These are phyloP conservation scores for Sitta carolinensis DNA, from an alignment of 2,797 vertebrate species.

Conservation along the genomic window DNA sequence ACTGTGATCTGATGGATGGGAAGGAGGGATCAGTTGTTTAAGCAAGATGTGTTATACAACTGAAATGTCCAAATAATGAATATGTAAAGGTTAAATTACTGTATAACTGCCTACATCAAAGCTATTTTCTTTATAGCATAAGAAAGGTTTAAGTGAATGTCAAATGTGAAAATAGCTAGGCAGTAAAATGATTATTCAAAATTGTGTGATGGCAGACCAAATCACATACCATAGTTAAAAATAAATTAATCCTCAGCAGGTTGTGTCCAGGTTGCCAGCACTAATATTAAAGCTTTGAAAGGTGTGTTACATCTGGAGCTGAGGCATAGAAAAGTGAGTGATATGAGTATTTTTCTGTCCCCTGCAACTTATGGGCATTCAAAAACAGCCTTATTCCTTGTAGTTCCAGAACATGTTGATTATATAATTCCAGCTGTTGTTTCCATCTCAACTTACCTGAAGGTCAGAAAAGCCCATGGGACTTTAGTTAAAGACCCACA, in stretches of 20 bases:
- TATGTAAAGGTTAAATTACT: slow-evolving; percentile 10
- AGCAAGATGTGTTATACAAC: not conserved
- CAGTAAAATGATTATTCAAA: slow-evolving; percentile 45
- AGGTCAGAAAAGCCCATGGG: not conserved
- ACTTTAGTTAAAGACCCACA: not conserved
- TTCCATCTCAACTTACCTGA: not conserved
- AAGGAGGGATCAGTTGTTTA: slow-evolving; percentile 13
- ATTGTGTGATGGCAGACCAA: slow-evolving; percentile 22
- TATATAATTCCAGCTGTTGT: not conserved
- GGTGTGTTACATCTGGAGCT: not conserved
- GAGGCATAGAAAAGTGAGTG: not conserved
- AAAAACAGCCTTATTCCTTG: not conserved
- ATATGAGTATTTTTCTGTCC: not conserved
- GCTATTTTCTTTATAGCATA: slow-evolving; percentile 11
- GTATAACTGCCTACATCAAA: slow-evolving; percentile 38
- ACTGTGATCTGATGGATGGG: slow-evolving; percentile 23
- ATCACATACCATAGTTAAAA: not conserved
- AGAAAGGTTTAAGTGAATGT: slow-evolving; percentile 42
- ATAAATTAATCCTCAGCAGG: not conserved
- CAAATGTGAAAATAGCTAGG: slow-evolving; percentile 48
- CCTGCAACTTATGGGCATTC: not conserved
- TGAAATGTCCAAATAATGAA: slow-evolving; percentile 42
- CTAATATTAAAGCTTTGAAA: slow-evolving; percentile 10
- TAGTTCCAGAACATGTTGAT: not conserved
- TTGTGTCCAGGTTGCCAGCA: not conserved